Conservation (phyloP, 2,797 vertebrate genomes). For the Anas bernieri region DNA sequence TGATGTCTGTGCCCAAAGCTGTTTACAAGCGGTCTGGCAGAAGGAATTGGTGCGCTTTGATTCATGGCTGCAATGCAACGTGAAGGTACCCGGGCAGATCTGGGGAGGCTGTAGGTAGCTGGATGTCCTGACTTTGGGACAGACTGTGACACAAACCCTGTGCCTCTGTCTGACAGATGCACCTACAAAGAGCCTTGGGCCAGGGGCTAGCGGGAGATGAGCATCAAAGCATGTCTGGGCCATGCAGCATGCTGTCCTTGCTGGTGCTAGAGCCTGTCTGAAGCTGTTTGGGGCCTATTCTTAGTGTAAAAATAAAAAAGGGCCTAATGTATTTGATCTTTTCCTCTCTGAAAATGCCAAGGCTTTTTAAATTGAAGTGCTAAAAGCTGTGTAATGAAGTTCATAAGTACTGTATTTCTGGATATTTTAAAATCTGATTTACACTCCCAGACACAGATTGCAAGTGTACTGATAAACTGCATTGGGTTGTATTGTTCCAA, state of each 20-base stretch:
- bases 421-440: neutral
- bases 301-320: neutral
- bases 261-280: neutral
- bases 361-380: neutral
- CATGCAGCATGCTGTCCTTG: neutral
- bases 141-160: neutral
- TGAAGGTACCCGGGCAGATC: neutral
- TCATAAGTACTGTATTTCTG: neutral
- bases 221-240: neutral
- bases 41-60: neutral
- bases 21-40: neutral
- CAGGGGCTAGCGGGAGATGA: neutral
- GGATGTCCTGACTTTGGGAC: neutral
- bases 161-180: accelerated
- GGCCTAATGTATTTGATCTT: neutral
- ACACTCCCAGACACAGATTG: neutral
- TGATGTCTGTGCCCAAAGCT: accelerated
- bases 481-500: neutral
- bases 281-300: neutral
- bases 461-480: neutral
- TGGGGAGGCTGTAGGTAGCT: neutral
- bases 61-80: neutral
- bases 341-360: neutral
- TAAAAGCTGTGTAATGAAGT: neutral
- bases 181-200: neutral